A percentile compares a stretch with the other conserved stretches of the same genome.
Conservation (phyloP, 1,140 invertebrate genomes). For the Platyura marginata region DNA sequence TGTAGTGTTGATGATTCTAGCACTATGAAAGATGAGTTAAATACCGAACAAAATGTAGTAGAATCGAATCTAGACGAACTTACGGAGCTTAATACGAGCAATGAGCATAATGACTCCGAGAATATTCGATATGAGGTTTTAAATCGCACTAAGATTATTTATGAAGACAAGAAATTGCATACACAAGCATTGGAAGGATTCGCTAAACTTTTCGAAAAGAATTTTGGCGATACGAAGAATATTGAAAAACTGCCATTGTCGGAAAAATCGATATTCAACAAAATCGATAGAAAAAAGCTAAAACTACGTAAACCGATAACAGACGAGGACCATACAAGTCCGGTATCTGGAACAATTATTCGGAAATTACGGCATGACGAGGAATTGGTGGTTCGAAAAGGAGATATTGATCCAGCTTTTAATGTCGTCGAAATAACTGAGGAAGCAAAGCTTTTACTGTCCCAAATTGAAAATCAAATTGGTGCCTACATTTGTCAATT, state of each 20-base stretch:
- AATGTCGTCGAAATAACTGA: conserved; percentile 94
- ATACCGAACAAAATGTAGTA: no score
- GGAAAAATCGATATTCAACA: conserved; percentile 17
- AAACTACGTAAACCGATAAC: conserved; percentile 56
- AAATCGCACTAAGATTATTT: conserved; percentile 16
- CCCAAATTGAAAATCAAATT: conserved; percentile 92
- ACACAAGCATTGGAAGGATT: conserved; percentile 18
- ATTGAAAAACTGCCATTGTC: conserved; percentile 13
- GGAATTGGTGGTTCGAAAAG: conserved; percentile 59
- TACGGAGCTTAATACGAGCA: not conserved
- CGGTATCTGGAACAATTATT: conserved; percentile 94
- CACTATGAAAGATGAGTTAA: no score
- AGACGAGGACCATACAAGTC: conserved; percentile 93
- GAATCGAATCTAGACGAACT: no score
- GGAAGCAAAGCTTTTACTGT: conserved; percentile 81
- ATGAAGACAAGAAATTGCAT: conserved; percentile 20
- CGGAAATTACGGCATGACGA: conserved; percentile 58
- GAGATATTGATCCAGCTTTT: conserved; percentile 91
- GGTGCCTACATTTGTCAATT: conserved; percentile 91
- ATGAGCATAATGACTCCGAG: not conserved
- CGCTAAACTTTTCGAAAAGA: conserved; percentile 16
- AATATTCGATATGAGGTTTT: conserved; percentile 5
- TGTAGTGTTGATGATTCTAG: not conserved
- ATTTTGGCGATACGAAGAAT: not conserved
- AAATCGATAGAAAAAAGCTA: conserved; percentile 36